Evolutionary conservation across 2,113 vertebrate genomes (phyloP), one percentile per base, ranked within the genome.

Genomic region (Lepus americanus): DNA sequence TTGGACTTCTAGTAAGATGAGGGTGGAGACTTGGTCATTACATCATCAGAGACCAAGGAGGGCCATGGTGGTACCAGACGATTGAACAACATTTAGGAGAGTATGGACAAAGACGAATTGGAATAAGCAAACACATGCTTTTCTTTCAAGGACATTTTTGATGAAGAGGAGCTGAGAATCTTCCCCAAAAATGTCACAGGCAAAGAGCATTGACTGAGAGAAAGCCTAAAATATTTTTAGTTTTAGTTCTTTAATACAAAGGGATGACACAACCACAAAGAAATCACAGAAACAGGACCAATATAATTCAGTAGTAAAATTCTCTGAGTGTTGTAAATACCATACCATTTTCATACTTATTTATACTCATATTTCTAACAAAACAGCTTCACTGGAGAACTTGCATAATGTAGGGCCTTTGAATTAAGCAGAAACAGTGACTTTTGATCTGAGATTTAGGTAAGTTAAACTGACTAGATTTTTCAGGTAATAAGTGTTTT

Each of bases 381-480:
- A 5, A 44, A 51, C 4, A 51, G 4, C 6, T 88, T 19, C 20
- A 64, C 51, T 0, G 25, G 27, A 9, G 17, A 88, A 5, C 27
- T 59, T 82, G 19, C 2, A 17, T 59, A 17, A 14, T 1, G 19
- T 10, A 59, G 16, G 22, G 11, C 63, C 49, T 76, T 89, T 77
- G 77, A 31, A 36, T 23, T 88, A 63, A 39, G 53, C 17, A 17
- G 27, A 70, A 91, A 72, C 9, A 80, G 13, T 51, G 31, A 76
- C n/a, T 61, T 94, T 55, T 77, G 3, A 76, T 55, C 51, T 87
- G 70, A 87, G 14, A 63, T 86, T 78, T 88, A 93, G 72, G 67
- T 88, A 74, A 25, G 3, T 89, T 86, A 36, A 70, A 77, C 19
- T 63, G 17, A 92, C 53, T 64, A 9, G n/a, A 64, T 73, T 89